phyloP scores from a whole-genome alignment of 2,113 vertebrate genomes.

The Carettochelys insculpta region DNA sequence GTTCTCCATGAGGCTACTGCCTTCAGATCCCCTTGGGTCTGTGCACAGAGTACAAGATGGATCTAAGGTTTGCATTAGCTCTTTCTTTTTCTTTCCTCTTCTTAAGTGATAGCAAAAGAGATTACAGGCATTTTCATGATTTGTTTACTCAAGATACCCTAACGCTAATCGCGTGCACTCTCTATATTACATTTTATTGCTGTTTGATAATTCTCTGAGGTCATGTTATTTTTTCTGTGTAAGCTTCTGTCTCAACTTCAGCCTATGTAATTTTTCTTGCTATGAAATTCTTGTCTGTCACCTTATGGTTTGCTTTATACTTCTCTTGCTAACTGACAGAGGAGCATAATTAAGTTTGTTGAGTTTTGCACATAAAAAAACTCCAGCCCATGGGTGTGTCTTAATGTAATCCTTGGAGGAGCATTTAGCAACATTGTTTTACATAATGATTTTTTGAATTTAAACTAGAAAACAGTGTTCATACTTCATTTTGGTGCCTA shows the following conservation, averaged over 20 bases:
- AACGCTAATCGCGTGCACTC: not conserved
- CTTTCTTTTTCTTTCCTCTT: not conserved
- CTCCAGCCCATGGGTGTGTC: not conserved
- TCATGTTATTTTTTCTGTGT: not conserved
- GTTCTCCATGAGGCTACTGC: not conserved
- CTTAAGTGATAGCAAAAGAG: not conserved
- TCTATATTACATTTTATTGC: rapidly evolving
- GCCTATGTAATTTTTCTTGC: not conserved
- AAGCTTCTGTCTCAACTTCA: not conserved
- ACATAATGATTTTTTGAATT: not conserved
- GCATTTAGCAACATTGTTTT: not conserved
- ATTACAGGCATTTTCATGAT: not conserved
- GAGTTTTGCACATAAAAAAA: not conserved
- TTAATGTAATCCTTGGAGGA: not conserved
- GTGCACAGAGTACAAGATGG: not conserved
- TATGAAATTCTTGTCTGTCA: not conserved
- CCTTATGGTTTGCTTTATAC: not conserved
- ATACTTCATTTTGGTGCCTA: not conserved
- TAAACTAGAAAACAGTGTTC: not conserved
- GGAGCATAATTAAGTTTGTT: not conserved
- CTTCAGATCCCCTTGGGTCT: not conserved
- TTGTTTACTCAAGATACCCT: not conserved
- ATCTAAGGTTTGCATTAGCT: not conserved
- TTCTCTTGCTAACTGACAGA: not conserved
- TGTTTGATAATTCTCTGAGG: not conserved